Conservation (phyloP, 2,888 invertebrate genomes). For the Trachelus tabidus region DNA sequence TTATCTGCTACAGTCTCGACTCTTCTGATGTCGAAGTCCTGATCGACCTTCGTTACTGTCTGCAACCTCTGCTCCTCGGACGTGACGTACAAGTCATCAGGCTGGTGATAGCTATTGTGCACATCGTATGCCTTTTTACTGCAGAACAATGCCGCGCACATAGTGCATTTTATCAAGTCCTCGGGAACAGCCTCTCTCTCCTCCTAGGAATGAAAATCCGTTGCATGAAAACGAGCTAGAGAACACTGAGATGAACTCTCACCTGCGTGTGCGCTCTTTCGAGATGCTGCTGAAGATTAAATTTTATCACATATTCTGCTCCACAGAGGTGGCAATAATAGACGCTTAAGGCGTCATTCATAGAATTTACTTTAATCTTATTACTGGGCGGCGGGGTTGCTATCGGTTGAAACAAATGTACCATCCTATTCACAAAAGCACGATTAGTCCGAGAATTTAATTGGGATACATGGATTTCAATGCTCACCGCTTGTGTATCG, state of each 20-base stretch:
- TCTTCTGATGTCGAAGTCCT: constrained; percentile 68
- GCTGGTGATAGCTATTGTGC: constrained; percentile 73
- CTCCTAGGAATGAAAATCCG: constrained; percentile 56
- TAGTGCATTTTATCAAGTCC: constrained; percentile 73
- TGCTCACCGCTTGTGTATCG: constrained; percentile 66
- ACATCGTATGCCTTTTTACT: constrained; percentile 74
- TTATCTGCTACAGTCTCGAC: constrained; percentile 57
- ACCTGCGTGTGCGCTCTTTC: constrained; percentile 56
- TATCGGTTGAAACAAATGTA: constrained; percentile 65
- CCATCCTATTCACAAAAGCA: constrained; percentile 54
- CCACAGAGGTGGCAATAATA: constrained; percentile 74
- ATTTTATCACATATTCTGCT: constrained; percentile 75
- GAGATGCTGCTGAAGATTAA: constrained; percentile 71
- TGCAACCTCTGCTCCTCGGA: constrained; percentile 69
- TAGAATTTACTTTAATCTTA: constrained; percentile 69
- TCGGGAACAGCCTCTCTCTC: constrained; percentile 66
- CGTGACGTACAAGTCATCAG: constrained; percentile 73
- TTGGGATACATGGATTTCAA: neutral
- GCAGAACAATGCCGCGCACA: constrained; percentile 75
- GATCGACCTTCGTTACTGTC: constrained; percentile 67
- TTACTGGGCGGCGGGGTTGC: constrained; percentile 69
- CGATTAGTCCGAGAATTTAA: neutral
- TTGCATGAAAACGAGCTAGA: neutral
- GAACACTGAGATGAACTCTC: neutral
- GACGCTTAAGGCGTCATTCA: constrained; percentile 68